Percentiles rank a stretch among this genome's conserved stretches.
These are phyloP conservation scores for Erebia aethiops DNA, from an alignment of 2,888 invertebrate species.

Conservation along the genomic window DNA sequence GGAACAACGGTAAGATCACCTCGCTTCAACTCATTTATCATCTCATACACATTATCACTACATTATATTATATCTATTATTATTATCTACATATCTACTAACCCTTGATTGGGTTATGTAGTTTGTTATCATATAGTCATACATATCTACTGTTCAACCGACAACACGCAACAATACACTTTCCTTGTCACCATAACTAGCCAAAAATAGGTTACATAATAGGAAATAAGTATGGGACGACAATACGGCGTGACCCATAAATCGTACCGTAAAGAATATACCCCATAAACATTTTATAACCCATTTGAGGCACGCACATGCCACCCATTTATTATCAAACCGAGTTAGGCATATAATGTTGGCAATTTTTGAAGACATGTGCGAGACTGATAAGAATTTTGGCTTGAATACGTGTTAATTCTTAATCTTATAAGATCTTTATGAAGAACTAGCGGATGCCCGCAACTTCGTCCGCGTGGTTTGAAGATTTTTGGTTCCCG, in stretches of 20 bases:
- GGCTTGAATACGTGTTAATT: not conserved
- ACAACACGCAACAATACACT: constrained; percentile 17
- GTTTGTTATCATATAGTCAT: not conserved
- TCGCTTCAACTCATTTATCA: too few species aligned
- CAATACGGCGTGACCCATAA: constrained; percentile 50
- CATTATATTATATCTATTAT: too few species aligned
- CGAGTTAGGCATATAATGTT: constrained; percentile 21
- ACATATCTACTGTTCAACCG: not conserved
- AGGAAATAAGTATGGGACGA: constrained; percentile 42
- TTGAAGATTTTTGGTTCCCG: too few species aligned
- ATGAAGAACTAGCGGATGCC: too few species aligned
- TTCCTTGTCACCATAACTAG: constrained; percentile 34
- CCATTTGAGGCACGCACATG: constrained; percentile 55
- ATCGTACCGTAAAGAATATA: constrained; percentile 54
- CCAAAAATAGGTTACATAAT: constrained; percentile 44
- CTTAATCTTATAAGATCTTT: constrained; percentile 1
- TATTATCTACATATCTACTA: too few species aligned
- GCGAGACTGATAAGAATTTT: constrained; percentile 20
- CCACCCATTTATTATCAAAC: constrained; percentile 44
- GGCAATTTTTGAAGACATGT: constrained; percentile 24
- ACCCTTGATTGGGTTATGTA: too few species aligned
- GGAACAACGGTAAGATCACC: too few species aligned
- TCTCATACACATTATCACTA: too few species aligned
- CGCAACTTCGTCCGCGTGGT: too few species aligned
- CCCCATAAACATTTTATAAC: constrained; percentile 64